Percentiles rank a stretch among this genome's conserved stretches.
Evolutionary conservation across 2,113 vertebrate genomes (phyloP).

Genomic region (Sapayoa aenigma): DNA sequence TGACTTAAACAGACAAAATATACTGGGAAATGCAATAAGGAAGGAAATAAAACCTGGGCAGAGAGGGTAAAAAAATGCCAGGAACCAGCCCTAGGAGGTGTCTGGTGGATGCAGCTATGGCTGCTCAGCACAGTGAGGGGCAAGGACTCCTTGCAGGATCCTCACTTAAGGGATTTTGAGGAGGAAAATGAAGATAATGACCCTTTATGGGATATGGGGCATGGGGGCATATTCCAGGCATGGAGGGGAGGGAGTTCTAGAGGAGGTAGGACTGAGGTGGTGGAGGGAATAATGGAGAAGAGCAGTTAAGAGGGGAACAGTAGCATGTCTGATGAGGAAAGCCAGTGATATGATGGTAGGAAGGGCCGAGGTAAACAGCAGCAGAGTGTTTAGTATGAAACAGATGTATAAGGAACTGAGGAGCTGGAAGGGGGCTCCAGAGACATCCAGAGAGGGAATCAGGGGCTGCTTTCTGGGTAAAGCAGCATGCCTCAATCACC

Average conservation of each 20-base stretch:
- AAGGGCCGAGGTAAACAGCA: neutral
- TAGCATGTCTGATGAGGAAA: neutral
- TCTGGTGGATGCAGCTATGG: neutral
- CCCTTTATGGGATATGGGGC: neutral
- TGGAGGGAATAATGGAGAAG: neutral
- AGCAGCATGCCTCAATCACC: neutral
- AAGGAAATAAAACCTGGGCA: neutral
- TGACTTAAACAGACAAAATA: neutral
- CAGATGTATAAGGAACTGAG: neutral
- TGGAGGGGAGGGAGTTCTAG: neutral
- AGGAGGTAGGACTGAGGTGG: neutral
- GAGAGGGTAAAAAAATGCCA: neutral
- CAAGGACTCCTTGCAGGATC: neutral
- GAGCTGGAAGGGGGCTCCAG: neutral
- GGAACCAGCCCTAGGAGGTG: neutral
- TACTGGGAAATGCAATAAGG: neutral
- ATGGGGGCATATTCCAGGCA: neutral
- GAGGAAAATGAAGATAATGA: neutral
- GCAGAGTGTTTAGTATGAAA: neutral
- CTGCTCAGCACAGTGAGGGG: neutral
- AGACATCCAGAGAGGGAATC: neutral
- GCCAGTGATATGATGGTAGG: rapidly evolving
- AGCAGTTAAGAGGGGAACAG: neutral
- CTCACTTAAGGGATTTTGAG: neutral
- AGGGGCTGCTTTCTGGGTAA: neutral